Percentiles rank a stretch among this genome's conserved stretches.
Evolutionary conservation across 2,113 vertebrate species (phyloP).

Genomic region (Gallinago paraguaiae): DNA sequence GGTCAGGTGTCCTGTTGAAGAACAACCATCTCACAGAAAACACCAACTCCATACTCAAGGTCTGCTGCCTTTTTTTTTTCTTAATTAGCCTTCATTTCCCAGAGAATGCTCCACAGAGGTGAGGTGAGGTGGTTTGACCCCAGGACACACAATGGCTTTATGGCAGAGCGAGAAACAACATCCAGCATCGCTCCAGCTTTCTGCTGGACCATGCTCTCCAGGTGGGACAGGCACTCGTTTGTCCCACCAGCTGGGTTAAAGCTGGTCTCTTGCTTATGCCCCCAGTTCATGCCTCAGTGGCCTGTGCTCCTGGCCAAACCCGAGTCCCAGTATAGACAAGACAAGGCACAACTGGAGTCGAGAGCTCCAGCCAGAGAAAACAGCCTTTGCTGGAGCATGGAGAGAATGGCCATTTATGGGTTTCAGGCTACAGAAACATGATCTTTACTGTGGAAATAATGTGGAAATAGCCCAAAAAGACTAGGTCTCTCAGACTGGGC

Average conservation of each 20-base stretch:
- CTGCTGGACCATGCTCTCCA: background rate
- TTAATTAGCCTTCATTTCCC: background rate
- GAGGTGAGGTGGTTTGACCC: background rate
- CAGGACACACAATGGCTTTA: fast-evolving
- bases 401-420: background rate
- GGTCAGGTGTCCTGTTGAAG: background rate
- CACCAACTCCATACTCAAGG: background rate
- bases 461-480: background rate
- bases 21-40: background rate
- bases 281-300: background rate
- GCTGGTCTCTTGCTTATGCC: fast-evolving
- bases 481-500: background rate
- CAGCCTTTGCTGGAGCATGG: background rate
- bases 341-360: background rate
- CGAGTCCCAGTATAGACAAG: background rate
- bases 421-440: background rate
- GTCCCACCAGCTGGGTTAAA: background rate
- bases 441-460: background rate
- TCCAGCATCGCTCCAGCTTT: background rate
- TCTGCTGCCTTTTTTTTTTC: background rate
- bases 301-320: background rate
- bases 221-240: background rate
- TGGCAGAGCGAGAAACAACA: background rate
- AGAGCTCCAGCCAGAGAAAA: background rate
- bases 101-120: background rate